phyloP scores from a whole-genome alignment of 2,113 vertebrate genomes.

The Okapia johnstoni region DNA sequence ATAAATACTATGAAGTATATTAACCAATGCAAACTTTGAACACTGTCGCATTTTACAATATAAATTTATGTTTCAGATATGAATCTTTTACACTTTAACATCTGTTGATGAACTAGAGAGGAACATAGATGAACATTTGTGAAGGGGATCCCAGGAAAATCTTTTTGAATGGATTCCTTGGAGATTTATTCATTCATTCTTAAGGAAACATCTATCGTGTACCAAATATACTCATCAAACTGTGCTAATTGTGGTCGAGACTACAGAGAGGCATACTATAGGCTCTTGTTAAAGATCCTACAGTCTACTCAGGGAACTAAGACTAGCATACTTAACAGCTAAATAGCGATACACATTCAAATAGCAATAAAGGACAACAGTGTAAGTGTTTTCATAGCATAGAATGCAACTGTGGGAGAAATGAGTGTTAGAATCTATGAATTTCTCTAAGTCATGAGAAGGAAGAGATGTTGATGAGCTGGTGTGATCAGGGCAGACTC shows the following conservation, averaged over 20 bases:
- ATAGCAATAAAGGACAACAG: background rate
- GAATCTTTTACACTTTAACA: background rate
- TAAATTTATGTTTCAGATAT: slow-evolving; percentile 14
- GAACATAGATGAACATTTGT: background rate
- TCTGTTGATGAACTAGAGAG: background rate
- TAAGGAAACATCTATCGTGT: background rate
- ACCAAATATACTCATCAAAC: background rate
- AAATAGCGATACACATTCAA: background rate
- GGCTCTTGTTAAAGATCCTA: background rate
- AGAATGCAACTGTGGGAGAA: background rate
- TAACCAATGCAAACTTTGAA: background rate
- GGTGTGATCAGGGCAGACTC: background rate
- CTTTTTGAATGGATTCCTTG: slow-evolving; percentile 24
- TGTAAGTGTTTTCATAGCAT: background rate
- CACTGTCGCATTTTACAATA: slow-evolving; percentile 3
- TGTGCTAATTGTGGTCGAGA: background rate
- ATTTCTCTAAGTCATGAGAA: background rate
- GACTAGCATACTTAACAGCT: background rate
- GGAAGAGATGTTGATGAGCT: background rate
- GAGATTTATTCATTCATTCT: background rate
- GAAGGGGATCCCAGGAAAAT: background rate
- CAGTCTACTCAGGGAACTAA: background rate
- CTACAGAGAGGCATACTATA: background rate
- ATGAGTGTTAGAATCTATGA: background rate
- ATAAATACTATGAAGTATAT: background rate